Evolutionary conservation across 2,113 vertebrate genomes (phyloP), one percentile per base, ranked within the genome.

Genomic region (Anguilla japonica): DNA sequence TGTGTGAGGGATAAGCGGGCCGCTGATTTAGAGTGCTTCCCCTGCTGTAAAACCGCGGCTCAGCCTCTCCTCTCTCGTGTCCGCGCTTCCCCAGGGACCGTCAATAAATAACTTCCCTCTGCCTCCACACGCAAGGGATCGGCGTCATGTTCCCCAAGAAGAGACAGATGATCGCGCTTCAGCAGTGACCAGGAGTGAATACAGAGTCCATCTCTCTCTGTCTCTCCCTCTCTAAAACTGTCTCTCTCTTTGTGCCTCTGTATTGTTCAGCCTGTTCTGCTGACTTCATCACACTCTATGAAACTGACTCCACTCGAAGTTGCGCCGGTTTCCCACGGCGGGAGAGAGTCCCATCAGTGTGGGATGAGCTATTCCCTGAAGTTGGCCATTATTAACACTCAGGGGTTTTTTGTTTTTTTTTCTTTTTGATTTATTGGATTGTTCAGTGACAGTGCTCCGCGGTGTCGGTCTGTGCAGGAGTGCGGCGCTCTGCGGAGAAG

Each of bases 21-120:
- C 71, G 11, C 71, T 75, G 71, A 75, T 75, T 34, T 75, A 75
- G 71, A 22, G 71, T 39, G 22, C 60, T 43, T 63, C 43, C 46
- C 46, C 41, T 26, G 34, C 67, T 79, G 67, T 46, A 56, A 53
- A 79, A 20, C 43, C 40, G 56, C 11, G 40, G n/a, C 14, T 29
- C 84, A 39, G n/a, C 67, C 83, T 71, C 43, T 39, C 41, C 22
- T 29, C 81, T n/a, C 81, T 56, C 26, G 2, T 15, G 15, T 20
- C n/a, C 3, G n/a, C 43, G 34, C 81, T 26, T 29, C 20, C 34
- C 50, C 34, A 60, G 84, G 50, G 20, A 41, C 53, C 13, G 8
- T 79, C 84, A 85, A 79, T 79, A 85, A 85, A 80, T 67, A 80
- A 43, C 8, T 14, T 80, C 50, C 16, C 20, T n/a, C 75, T 57